These are phyloP conservation scores for Cardiocondyla obscurior DNA, from an alignment of 1,140 invertebrate genomes.

Conservation along the genomic window DNA sequence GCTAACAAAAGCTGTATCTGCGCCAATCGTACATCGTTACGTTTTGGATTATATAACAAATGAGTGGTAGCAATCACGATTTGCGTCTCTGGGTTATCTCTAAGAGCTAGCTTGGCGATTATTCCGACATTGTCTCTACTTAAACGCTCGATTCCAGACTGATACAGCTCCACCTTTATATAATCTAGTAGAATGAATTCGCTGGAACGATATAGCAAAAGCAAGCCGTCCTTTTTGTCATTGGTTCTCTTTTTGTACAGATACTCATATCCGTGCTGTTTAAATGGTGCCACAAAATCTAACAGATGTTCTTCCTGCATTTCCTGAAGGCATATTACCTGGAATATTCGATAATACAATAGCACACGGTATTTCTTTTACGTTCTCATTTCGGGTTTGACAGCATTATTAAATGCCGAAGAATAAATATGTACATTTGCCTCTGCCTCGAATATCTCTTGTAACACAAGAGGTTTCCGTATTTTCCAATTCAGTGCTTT, in stretches of 20 bases:
- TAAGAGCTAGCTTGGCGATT: conserved; percentile 89
- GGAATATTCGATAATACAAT: conserved; percentile 71
- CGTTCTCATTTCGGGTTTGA: not conserved
- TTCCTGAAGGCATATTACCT: conserved; percentile 94
- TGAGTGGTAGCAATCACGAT: conserved; percentile 96
- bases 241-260: conserved; percentile 83
- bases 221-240: conserved; percentile 78
- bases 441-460: conserved; percentile 88
- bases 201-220: conserved; percentile 77
- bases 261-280: conserved; percentile 79
- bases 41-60: conserved; percentile 95
- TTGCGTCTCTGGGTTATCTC: conserved; percentile 80
- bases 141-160: conserved; percentile 85
- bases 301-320: conserved; percentile 91
- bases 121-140: conserved; percentile 95
- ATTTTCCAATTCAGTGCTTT: conserved; percentile 88
- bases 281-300: conserved; percentile 86
- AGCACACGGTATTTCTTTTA: not conserved
- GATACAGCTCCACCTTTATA: conserved; percentile 84
- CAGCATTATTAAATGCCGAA: not conserved
- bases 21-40: conserved; percentile 94
- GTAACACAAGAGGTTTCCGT: conserved; percentile 87
- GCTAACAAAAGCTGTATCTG: conserved; percentile 92
- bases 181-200: conserved; percentile 76
- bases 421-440: conserved; percentile 88